Evolutionary conservation across 2,888 invertebrate genomes (phyloP), one percentile per base, ranked within the genome.

Genomic region (Glyphotaelius pellucidus): DNA sequence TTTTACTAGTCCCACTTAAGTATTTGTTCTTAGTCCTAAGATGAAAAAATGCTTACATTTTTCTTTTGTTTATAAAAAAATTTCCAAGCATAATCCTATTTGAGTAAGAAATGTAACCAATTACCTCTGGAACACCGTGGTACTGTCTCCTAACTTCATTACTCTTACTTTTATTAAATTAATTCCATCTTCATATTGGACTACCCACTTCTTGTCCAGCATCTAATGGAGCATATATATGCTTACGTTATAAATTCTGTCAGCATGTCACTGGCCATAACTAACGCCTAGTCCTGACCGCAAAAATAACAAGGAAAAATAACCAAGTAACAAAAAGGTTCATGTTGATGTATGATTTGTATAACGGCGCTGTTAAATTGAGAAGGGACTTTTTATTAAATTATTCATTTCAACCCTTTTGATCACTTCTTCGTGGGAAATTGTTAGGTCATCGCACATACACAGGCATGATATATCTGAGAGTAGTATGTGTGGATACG

Each of bases 181-280:
- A 67, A 67, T 67, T 67, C 67, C 67, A 67, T 67, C 67, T 67
- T 67, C 67, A 25, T 25, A 67, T 25, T 25, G 67, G 67, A 25
- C 25, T 67, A 67, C 67, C 67, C 67, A 67, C 67, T 67, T 67
- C 67, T 67, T 25, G 67, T 67, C 25, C 67, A 67, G 67, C n/a
- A 7, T n/a, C 67, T 25, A 67, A 19, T 67, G 67, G 67, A 67
- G 67, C 67, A 25, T 67, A 19, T 67, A 67, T 67, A 67, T 25
- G 25, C 83, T n/a, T 83, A 35, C n/a, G 35, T 83, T 83, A 83
- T 83, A 83, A 83, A 83, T 83, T 83, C 35, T 35, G 83, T 83
- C 83, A 83, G 25, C 83, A 83, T 83, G 83, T 35, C 83, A 83
- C 35, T 38, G 83, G 83, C 35, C 83, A 83, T 83, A 83, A 83